Percentiles rank a stretch among this genome's conserved stretches.
Evolutionary conservation across 2,888 invertebrate genomes (phyloP).

Genomic region (Heterodera filipjevi): DNA sequence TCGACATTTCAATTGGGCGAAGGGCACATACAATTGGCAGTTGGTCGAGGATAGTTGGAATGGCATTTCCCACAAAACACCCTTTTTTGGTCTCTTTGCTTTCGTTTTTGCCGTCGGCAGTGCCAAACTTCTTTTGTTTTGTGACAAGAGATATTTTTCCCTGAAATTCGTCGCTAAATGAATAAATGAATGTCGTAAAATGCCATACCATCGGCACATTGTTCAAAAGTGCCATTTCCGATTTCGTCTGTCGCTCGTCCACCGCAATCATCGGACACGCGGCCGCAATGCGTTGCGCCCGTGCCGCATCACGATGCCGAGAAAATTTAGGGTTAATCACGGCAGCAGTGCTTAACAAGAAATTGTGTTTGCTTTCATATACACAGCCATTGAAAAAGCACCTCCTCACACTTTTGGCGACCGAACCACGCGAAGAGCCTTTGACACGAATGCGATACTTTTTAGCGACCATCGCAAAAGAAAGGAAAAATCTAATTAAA

Average conservation of each 20-base stretch:
- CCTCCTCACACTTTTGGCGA: not conserved
- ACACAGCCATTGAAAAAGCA: too few species aligned
- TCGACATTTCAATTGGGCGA: not conserved
- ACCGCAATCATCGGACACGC: slow-evolving; percentile 51
- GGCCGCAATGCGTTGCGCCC: slow-evolving; percentile 46
- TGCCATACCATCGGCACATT: slow-evolving; percentile 20
- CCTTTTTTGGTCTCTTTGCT: not conserved
- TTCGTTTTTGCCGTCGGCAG: not conserved
- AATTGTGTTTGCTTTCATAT: not conserved
- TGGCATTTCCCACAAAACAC: not conserved
- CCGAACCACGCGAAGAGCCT: slow-evolving; percentile 11
- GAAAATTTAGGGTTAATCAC: slow-evolving; percentile 51
- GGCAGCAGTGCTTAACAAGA: slow-evolving; percentile 34
- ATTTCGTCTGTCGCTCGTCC: slow-evolving; percentile 48
- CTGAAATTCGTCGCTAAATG: not conserved
- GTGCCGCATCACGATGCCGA: slow-evolving; percentile 49
- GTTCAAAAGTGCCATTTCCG: slow-evolving; percentile 1
- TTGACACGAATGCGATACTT: not conserved
- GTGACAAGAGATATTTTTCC: not conserved
- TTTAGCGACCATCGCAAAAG: not conserved
- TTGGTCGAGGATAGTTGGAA: not conserved
- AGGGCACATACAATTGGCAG: not conserved
- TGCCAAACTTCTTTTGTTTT: not conserved
- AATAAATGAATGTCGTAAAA: not conserved
- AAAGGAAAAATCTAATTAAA: not conserved